phyloP scores from a whole-genome alignment of 1,140 invertebrate genomes.

The Capitella teleta region DNA sequence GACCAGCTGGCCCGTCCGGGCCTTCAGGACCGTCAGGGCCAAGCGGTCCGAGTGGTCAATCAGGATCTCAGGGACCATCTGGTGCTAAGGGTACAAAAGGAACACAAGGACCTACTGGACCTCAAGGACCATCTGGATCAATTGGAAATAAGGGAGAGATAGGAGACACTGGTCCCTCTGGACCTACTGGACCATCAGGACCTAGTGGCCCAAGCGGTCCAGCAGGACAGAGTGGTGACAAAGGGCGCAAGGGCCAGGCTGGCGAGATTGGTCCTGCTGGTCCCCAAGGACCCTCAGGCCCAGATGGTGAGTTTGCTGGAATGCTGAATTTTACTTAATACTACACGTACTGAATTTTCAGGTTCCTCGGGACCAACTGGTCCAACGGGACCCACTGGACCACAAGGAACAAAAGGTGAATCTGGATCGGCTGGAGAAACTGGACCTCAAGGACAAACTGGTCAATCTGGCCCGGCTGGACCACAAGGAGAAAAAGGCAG shows the following conservation, averaged over 20 bases:
- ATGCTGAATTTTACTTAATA: too few relatives aligned
- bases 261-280: constrained; percentile 4
- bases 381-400: not conserved
- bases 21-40: constrained; percentile 4
- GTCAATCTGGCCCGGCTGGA: constrained; percentile 1
- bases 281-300: constrained; percentile 43
- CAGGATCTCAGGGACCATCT: not conserved
- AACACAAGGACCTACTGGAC: not conserved
- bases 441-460: constrained; percentile 7
- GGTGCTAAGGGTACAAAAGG: constrained; percentile 5
- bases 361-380: constrained; percentile 20
- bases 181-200: not conserved
- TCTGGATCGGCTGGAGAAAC: constrained; percentile 48
- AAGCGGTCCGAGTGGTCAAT: not conserved
- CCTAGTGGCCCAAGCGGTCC: not conserved
- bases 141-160: not conserved
- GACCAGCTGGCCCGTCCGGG: not conserved
- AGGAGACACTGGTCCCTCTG: constrained; percentile 1
- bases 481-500: constrained; percentile 4
- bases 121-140: constrained; percentile 3
- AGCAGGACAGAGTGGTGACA: too few relatives aligned
- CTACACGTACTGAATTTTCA: too few relatives aligned
- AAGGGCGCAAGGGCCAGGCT: not conserved
- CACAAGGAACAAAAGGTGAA: constrained; percentile 44
- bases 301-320: constrained; percentile 8